Percentiles rank a stretch among this genome's conserved stretches.
Evolutionary conservation across 2,113 vertebrate species (phyloP).

Genomic region (Beaufortia kweichowensis): DNA sequence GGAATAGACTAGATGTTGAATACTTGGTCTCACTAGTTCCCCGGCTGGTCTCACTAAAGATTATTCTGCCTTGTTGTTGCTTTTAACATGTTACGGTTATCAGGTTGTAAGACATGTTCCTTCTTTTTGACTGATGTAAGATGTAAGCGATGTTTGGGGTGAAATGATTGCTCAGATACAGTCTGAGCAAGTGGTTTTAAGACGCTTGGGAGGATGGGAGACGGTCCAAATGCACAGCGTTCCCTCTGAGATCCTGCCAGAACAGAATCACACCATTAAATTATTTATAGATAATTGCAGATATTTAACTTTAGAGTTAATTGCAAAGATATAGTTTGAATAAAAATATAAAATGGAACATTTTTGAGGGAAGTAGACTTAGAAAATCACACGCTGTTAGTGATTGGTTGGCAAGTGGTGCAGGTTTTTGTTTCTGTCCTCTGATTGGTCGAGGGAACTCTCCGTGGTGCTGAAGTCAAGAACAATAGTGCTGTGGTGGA

Average conservation of each 20-base stretch:
- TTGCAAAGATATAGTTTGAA: too few relatives aligned
- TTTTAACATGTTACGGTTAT: conserved; percentile 7
- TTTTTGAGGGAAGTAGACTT: too few relatives aligned
- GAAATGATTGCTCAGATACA: conserved; percentile 31
- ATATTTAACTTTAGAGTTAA: not conserved
- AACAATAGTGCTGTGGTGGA: conserved; percentile 28
- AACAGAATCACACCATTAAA: conserved; percentile 31
- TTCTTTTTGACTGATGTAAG: conserved; percentile 7
- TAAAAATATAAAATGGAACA: too few relatives aligned
- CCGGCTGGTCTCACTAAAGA: conserved; percentile 27
- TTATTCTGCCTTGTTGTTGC: conserved; percentile 35
- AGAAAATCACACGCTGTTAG: not conserved
- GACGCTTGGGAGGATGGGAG: conserved; percentile 45
- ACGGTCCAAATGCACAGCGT: conserved; percentile 41
- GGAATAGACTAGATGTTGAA: too few relatives aligned
- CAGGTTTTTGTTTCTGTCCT: not conserved
- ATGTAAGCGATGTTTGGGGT: not conserved
- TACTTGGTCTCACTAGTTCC: not conserved
- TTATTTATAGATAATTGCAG: conserved; percentile 32
- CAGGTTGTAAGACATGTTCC: not conserved
- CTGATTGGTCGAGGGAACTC: conserved; percentile 22
- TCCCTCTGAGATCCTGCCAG: conserved; percentile 27
- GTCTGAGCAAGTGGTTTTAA: conserved; percentile 41
- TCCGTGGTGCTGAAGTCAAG: conserved; percentile 40
- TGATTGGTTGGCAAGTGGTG: conserved; percentile 6